Conservation (phyloP, 2,888 invertebrate genomes). For the Drosophila pseudotakahashii region DNA sequence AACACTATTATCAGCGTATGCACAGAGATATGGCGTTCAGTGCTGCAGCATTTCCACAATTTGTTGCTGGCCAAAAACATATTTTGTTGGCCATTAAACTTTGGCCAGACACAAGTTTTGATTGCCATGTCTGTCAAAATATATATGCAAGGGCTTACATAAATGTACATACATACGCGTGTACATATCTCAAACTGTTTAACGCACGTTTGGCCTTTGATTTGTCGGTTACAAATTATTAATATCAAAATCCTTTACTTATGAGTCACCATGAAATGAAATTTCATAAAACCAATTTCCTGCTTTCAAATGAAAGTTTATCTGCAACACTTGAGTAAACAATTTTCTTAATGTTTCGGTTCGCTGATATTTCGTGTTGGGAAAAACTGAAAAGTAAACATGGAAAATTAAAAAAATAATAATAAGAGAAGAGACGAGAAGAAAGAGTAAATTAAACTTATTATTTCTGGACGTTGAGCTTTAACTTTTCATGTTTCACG, state of each 20-base stretch:
- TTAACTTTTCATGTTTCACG: constrained; percentile 37
- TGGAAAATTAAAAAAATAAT: constrained; percentile 31
- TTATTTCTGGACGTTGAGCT: constrained; percentile 29
- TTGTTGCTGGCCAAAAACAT: constrained; percentile 38
- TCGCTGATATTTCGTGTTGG: constrained; percentile 28
- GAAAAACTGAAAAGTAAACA: constrained; percentile 25
- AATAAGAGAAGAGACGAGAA: neutral
- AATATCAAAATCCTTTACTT: neutral
- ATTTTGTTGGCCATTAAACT: constrained; percentile 50
- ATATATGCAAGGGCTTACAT: constrained; percentile 6
- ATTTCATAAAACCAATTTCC: constrained; percentile 25
- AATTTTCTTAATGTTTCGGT: constrained; percentile 19
- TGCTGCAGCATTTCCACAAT: constrained; percentile 24
- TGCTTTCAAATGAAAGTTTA: constrained; percentile 48
- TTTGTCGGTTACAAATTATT: neutral
- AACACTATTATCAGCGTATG: constrained; percentile 74
- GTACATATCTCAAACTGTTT: neutral
- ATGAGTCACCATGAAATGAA: neutral
- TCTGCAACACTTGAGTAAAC: constrained; percentile 7
- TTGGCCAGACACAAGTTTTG: constrained; percentile 38
- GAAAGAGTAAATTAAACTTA: constrained; percentile 28
- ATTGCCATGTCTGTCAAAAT: constrained; percentile 25
- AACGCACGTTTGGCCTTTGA: constrained; percentile 1
- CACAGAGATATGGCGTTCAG: constrained; percentile 18
- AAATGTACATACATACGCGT: neutral